These are phyloP conservation scores for Ephestia elutella DNA, from an alignment of 1,140 invertebrate genomes.

Conservation along the genomic window DNA sequence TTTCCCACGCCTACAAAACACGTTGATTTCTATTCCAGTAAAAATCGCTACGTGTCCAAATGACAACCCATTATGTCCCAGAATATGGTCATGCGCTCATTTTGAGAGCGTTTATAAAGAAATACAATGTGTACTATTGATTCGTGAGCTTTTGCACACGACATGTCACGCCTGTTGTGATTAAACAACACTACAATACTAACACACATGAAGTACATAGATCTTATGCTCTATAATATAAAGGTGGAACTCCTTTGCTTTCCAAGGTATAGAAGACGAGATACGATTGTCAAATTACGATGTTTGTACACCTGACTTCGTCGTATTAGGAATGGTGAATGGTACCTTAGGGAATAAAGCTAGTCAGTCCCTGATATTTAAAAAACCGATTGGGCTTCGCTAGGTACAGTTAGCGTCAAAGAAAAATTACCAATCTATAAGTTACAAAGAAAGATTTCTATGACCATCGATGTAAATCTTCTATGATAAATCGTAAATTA, in stretches of 20 bases:
- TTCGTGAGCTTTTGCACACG: constrained; percentile 50
- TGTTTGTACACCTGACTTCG: constrained; percentile 52
- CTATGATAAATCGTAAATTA: too few species aligned
- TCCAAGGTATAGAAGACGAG: background rate
- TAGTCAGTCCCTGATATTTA: constrained; percentile 12
- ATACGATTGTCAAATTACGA: constrained; percentile 22
- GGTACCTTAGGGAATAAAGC: constrained; percentile 28
- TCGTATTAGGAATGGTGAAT: constrained; percentile 53
- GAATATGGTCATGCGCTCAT: constrained; percentile 43
- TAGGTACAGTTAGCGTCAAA: too few species aligned
- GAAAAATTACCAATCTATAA: too few species aligned
- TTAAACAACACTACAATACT: constrained; percentile 12
- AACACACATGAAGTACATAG: background rate
- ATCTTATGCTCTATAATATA: background rate
- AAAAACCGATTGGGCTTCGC: too few species aligned
- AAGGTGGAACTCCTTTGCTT: background rate
- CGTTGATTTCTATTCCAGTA: constrained; percentile 14
- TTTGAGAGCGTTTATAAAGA: constrained; percentile 51
- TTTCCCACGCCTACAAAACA: constrained; percentile 12
- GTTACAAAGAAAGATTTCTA: too few species aligned
- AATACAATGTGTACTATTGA: constrained; percentile 47
- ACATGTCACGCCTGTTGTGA: constrained; percentile 19
- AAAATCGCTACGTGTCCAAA: constrained; percentile 11
- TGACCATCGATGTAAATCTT: too few species aligned
- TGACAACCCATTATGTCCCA: constrained; percentile 13